phyloP scores from a whole-genome alignment of 1,140 invertebrate species.

The Popillia japonica region DNA sequence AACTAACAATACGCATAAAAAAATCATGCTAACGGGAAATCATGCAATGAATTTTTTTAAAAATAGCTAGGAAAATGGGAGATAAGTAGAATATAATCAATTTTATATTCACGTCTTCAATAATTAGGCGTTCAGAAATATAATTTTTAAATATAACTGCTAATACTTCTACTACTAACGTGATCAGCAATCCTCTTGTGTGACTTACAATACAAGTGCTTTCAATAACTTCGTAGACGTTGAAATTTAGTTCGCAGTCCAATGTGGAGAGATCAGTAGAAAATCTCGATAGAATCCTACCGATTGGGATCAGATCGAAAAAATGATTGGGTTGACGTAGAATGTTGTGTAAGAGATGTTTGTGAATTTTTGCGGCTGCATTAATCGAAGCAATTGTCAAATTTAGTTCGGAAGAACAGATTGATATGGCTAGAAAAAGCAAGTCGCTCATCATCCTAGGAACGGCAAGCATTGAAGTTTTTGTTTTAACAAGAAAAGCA shows the following conservation, averaged over 20 bases:
- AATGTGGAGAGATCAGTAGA: conserved; percentile 76
- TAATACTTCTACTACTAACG: background rate
- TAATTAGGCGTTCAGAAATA: too few species aligned
- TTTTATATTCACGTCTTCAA: too few species aligned
- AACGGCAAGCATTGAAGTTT: background rate
- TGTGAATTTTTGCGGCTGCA: conserved; percentile 70
- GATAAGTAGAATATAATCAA: too few species aligned
- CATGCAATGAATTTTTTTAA: too few species aligned
- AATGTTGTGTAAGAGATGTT: conserved; percentile 67
- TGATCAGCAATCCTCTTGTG: conserved; percentile 40
- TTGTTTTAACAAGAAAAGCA: conserved; percentile 18
- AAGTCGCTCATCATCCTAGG: background rate
- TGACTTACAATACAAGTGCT: conserved; percentile 58
- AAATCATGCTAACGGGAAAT: too few species aligned
- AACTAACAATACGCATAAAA: too few species aligned
- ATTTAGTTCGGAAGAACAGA: conserved; percentile 64
- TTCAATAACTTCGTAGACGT: conserved; percentile 59
- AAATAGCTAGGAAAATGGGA: too few species aligned
- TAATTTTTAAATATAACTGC: conserved; percentile 30
- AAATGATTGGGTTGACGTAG: conserved; percentile 74
- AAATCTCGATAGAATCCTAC: conserved; percentile 78
- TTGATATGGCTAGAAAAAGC: conserved; percentile 62
- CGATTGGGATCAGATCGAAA: conserved; percentile 79
- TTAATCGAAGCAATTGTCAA: conserved; percentile 69
- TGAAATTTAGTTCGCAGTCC: conserved; percentile 65